A percentile compares a stretch with the other conserved stretches of the same genome.
phyloP scores from a whole-genome alignment of 2,113 vertebrate genomes.

The Chaetura pelagica region DNA sequence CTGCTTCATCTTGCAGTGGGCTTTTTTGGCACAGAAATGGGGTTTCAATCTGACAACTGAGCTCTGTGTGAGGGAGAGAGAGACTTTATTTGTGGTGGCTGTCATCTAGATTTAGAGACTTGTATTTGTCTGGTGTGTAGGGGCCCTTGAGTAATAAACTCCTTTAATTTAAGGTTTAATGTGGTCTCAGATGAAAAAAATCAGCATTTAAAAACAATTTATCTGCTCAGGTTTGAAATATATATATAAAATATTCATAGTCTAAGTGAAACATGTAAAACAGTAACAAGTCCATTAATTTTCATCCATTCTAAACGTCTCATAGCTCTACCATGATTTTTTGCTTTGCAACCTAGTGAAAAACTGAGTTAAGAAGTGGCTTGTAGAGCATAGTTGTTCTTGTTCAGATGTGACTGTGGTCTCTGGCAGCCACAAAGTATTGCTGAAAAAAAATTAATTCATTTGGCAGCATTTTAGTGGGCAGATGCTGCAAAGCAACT shows the following conservation, averaged over 20 bases:
- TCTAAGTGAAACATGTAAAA: background rate
- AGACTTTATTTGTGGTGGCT: background rate
- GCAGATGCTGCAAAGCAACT: background rate
- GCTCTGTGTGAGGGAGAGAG: background rate
- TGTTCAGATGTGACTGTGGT: background rate
- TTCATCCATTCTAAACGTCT: background rate
- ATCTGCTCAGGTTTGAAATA: background rate
- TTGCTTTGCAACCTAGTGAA: background rate
- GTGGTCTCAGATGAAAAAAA: background rate
- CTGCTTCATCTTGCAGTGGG: background rate
- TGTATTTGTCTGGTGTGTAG: background rate
- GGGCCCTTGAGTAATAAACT: background rate
- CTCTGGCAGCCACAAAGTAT: background rate
- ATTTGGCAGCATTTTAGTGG: background rate
- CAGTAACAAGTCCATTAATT: background rate
- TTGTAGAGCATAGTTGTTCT: background rate
- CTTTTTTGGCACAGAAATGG: background rate
- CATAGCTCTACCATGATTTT: background rate
- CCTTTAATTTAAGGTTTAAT: background rate
- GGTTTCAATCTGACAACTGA: conserved; percentile 11
- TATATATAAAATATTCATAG: background rate
- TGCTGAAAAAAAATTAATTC: background rate
- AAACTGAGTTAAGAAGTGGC: background rate
- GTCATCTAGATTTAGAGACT: background rate
- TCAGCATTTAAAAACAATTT: background rate